Evolutionary conservation across 2,113 vertebrate species (phyloP).

Genomic region (Emydura subglobosa): DNA sequence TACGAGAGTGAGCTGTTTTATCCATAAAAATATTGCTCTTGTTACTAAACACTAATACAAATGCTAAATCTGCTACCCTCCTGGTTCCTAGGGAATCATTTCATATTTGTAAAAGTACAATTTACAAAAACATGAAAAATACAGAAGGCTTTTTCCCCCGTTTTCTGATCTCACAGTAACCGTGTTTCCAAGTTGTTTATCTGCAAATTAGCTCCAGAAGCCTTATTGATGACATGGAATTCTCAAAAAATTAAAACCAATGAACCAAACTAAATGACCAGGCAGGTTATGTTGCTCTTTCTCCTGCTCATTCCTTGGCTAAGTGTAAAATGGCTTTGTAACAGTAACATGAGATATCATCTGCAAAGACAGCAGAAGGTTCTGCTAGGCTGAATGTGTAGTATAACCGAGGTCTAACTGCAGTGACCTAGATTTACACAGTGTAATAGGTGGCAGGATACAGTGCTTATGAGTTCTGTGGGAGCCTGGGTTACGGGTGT

Average conservation of each 20-base stretch:
- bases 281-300: background rate
- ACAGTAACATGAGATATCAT: background rate
- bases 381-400: background rate
- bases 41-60: background rate
- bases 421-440: background rate
- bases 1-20: background rate
- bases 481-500: background rate
- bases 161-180: background rate
- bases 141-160: background rate
- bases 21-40: background rate
- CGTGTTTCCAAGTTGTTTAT: background rate
- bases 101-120: background rate
- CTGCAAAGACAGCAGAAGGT: background rate
- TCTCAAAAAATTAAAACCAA: background rate
- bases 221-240: fast-evolving
- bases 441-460: background rate
- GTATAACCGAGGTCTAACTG: background rate
- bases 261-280: background rate
- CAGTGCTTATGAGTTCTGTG: background rate
- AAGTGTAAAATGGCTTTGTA: background rate
- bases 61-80: background rate
- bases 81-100: fast-evolving
- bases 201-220: background rate
- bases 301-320: background rate
- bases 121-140: background rate